These are phyloP conservation scores for Lepidochrysops patricia DNA, from an alignment of 2,888 invertebrate genomes.

Conservation along the genomic window DNA sequence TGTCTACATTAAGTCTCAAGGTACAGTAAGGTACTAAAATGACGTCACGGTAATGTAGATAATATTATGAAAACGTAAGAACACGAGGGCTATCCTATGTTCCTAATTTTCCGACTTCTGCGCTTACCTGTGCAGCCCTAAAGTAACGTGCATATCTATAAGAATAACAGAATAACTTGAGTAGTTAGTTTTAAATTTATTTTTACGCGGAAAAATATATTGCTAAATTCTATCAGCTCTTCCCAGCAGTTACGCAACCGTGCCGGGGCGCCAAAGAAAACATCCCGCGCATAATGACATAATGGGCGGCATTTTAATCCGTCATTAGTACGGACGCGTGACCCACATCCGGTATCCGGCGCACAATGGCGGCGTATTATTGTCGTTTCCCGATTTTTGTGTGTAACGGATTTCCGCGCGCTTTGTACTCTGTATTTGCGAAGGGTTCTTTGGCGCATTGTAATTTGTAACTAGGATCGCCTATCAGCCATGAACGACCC, in stretches of 20 bases:
- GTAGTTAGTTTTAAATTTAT: too few species aligned
- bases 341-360: conserved; percentile 57
- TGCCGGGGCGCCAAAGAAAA: conserved; percentile 23
- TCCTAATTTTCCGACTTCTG: too few species aligned
- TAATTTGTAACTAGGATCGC: not conserved
- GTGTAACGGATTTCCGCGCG: conserved; percentile 29
- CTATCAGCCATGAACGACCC: not conserved
- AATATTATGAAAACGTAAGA: too few species aligned
- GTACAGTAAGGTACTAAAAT: too few species aligned
- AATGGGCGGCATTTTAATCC: conserved; percentile 34
- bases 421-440: conserved; percentile 19
- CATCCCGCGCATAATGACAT: conserved; percentile 30
- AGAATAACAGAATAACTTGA: too few species aligned
- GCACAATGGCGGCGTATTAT: conserved; percentile 35
- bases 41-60: too few species aligned
- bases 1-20: too few species aligned
- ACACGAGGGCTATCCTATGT: too few species aligned
- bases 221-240: not conserved
- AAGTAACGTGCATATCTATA: too few species aligned
- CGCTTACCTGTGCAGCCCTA: too few species aligned
- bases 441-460: conserved; percentile 5
- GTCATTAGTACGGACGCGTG: conserved; percentile 43
- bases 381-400: conserved; percentile 33
- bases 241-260: not conserved
- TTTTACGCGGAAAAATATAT: not conserved